Base-by-base conservation (phyloP, 2,888 invertebrate species). In the Taphrorychus bicolor region DNA sequence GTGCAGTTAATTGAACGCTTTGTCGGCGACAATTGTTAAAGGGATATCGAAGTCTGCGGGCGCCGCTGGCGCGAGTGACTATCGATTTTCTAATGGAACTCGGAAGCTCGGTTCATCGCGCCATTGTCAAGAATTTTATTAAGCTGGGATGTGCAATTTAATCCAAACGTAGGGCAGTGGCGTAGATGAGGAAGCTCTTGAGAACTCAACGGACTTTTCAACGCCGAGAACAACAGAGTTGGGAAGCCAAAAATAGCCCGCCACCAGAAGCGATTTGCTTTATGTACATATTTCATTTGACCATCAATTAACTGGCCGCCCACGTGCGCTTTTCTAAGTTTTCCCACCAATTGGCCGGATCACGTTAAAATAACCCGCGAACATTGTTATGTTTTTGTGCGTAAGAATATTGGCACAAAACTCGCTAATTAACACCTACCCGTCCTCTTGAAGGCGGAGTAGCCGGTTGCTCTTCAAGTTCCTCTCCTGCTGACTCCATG, bases 401-500 rank as follows among this genome's bases (percentile, higher is more conserved):
- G n/a, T n/a, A n/a, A n/a, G n/a, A n/a, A n/a, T n/a, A n/a, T n/a
- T n/a, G n/a, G n/a, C n/a, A n/a, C n/a, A n/a, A n/a, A n/a, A n/a
- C 17, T 45, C 17, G 7, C 7, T 40, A 57, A 54, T 52, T 11
- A 14, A 16, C 16, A 65, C 76, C 76, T 71, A 77, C 77, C 70
- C 76, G 72, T 32, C 75, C 73, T 64, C 76, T 72, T 22, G 74
- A 72, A 49, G 76, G 65, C 41, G 71, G 71, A 45, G 70, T 53
- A n/a, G 70, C 66, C 14, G 72, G 61, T 48, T 70, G 64, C 42
- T 74, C 71, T 48, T 71, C 76, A 49, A 74, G 76, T 69, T 78
- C 78, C 22, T 45, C 42, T 9, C 23, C 23, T n/a, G 52, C 52
- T n/a, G 23, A 42, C 18, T 68, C 68, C 63, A 59, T 68, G 5